Evolutionary conservation across 2,113 vertebrate genomes (phyloP).

Genomic region (Platysternon megacephalum): DNA sequence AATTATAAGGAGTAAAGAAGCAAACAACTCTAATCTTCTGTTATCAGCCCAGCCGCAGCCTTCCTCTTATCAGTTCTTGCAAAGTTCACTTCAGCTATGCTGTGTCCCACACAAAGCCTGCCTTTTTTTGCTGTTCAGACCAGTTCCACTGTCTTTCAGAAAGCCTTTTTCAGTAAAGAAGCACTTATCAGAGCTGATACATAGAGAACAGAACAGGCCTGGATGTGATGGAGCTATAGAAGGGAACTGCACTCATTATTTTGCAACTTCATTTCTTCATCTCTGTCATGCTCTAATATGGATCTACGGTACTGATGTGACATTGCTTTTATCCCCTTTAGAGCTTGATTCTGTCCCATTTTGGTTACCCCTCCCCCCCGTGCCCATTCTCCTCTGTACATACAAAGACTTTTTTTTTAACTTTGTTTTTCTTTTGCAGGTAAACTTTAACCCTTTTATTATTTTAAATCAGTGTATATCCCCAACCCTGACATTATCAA

Average conservation of each 20-base stretch:
- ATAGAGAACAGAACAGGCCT: rapidly evolving
- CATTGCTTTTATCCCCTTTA: not conserved
- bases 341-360: rapidly evolving
- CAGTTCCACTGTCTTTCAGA: rapidly evolving
- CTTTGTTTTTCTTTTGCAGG: not conserved
- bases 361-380: rapidly evolving
- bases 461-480: not conserved
- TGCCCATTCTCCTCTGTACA: rapidly evolving
- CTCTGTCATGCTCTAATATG: not conserved
- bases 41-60: slow-evolving; percentile 65
- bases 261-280: slow-evolving; percentile 30
- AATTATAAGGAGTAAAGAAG: not conserved
- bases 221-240: rapidly evolving
- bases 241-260: not conserved
- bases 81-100: not conserved
- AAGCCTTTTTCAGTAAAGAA: not conserved
- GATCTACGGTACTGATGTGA: not conserved
- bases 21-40: not conserved
- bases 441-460: not conserved
- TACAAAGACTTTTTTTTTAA: rapidly evolving
- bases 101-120: not conserved
- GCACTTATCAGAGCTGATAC: rapidly evolving
- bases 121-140: rapidly evolving
- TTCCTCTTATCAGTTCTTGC: slow-evolving; percentile 61
- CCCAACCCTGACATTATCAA: not conserved